Conservation (phyloP, 2,888 invertebrate species). For the Adineta ricciae region DNA sequence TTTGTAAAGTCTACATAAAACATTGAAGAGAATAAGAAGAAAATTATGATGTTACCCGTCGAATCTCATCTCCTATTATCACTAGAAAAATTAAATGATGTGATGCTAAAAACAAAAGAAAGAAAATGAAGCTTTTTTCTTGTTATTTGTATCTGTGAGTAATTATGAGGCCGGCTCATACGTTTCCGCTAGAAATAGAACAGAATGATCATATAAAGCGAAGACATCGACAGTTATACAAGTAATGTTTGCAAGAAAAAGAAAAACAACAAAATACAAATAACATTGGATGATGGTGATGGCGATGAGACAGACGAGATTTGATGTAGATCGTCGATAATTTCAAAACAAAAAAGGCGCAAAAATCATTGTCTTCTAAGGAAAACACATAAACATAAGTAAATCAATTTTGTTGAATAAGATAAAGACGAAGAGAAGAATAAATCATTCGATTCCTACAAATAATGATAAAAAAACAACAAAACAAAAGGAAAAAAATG, state of each 20-base stretch:
- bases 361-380: neutral
- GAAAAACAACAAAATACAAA: neutral
- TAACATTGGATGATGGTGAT: neutral
- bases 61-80: neutral
- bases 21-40: neutral
- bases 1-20: neutral
- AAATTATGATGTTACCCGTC: neutral
- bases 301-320: neutral
- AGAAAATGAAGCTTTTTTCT: neutral
- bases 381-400: constrained; percentile 1
- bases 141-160: neutral
- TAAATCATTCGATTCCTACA: neutral
- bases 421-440: neutral
- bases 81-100: neutral
- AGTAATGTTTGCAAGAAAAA: neutral
- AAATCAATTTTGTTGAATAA: neutral
- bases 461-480: neutral
- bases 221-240: neutral
- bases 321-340: neutral
- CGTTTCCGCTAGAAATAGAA: neutral
- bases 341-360: neutral
- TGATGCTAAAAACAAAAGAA: neutral
- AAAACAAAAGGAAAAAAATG: neutral
- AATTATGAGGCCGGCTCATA: neutral
- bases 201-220: neutral